Evolutionary conservation across 2,797 vertebrate genomes (phyloP).

Genomic region (Sparidentex hasta): DNA sequence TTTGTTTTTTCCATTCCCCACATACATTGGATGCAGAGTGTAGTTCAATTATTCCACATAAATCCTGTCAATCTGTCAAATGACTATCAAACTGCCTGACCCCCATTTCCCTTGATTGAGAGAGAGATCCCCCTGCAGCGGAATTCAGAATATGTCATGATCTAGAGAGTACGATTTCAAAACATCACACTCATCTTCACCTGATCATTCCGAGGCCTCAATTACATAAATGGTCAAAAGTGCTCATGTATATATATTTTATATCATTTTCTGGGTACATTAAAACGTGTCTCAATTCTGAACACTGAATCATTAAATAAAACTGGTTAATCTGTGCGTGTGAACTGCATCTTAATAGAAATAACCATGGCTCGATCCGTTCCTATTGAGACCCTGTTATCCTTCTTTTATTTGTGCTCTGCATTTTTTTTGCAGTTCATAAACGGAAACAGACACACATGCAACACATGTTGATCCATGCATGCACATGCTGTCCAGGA

Average conservation of each 20-base stretch:
- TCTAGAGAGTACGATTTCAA: neutral
- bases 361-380: neutral
- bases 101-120: neutral
- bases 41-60: neutral
- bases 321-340: neutral
- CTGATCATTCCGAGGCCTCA: neutral
- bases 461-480: neutral
- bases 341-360: neutral
- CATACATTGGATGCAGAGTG: neutral
- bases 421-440: neutral
- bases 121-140: neutral
- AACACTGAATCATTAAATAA: neutral
- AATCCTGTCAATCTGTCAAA: neutral
- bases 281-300: neutral
- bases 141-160: neutral
- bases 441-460: slow-evolving; percentile 3
- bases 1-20: neutral
- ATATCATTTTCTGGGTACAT: neutral
- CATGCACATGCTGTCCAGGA: neutral
- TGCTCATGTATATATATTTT: neutral
- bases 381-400: neutral
- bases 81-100: neutral
- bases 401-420: neutral
- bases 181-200: neutral
- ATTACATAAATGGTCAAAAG: neutral